Evolutionary conservation across 2,113 vertebrate genomes (phyloP), one percentile per base, ranked within the genome.

Genomic region (Rhegmatorhina hoffmannsi): DNA sequence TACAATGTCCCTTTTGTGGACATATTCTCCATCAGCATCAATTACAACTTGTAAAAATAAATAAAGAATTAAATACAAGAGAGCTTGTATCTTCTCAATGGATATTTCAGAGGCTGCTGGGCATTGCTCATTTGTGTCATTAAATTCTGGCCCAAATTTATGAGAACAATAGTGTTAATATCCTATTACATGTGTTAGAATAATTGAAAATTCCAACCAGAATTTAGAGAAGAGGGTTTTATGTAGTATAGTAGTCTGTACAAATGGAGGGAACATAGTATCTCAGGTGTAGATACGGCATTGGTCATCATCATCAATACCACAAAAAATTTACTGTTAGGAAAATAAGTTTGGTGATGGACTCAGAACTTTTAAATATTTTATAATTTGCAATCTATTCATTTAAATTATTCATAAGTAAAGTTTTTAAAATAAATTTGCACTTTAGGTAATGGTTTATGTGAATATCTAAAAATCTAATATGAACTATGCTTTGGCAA

Each of bases 21-120:
- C 23, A 17, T 80, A 84, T 79, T 95, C 49, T 78, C 94, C 87
- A 95, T 84, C 58, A 31, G 28, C 25, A 82, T 44, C 38, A 90
- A 70, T 87, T 60, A 64, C 3, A 44, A 84, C 58, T 76, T 92
- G 17, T 62, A 94, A 55, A 93, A 68, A 84, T 12, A 43, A n/a
- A 62, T 15, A 53, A 72, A 84, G 0, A 8, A 36, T 76, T 9
- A 36, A 10, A 43, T 40, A 76, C 59, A 84, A 34, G 60, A 95
- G 52, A 81, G 8, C 23, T 79, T 84, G 17, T 16, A 76, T 50
- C 75, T 91, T 95, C 68, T 20, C 10, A 58, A 14, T 70, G 66
- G 87, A 84, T 92, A 95, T 97, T 94, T 94, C 74, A 91, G 79
- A 92, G 43, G 69, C 43, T 96, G 84, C 59, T 96, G 33, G 29